Evolutionary conservation across 2,797 vertebrate genomes (phyloP).

Genomic region (Poeciliopsis turneri): DNA sequence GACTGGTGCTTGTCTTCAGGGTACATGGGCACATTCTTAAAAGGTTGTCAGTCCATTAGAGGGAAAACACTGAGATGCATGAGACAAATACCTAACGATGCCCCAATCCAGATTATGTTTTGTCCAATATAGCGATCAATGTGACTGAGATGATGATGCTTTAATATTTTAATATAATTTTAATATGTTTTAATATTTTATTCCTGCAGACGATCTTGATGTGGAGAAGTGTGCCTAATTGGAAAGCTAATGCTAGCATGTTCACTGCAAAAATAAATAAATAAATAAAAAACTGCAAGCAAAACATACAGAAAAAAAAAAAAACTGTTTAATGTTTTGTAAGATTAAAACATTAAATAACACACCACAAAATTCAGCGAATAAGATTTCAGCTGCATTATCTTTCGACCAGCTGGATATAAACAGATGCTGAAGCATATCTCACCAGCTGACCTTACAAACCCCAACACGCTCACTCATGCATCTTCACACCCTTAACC

Average conservation of each 20-base stretch:
- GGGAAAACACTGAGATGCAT: neutral
- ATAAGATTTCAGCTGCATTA: neutral
- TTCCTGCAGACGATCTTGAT: neutral
- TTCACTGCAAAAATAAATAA: neutral
- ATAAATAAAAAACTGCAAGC: too few species aligned
- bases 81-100: neutral
- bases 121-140: neutral
- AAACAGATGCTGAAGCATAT: slow-evolving; percentile 42
- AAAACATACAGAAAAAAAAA: too few species aligned
- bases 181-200: neutral
- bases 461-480: slow-evolving; percentile 34
- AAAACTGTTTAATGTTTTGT: too few species aligned
- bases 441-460: slow-evolving; percentile 41
- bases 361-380: neutral
- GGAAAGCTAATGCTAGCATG: neutral
- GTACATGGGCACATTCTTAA: neutral
- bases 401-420: slow-evolving; percentile 2
- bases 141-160: neutral
- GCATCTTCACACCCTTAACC: slow-evolving; percentile 57
- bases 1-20: neutral
- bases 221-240: neutral
- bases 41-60: neutral
- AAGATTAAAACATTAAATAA: too few species aligned
- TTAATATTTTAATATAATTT: neutral
- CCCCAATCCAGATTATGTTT: neutral